Percentiles rank a stretch among this genome's conserved stretches.
Evolutionary conservation across 2,797 vertebrate species (phyloP).

Genomic region (Lindbergichthys nudifrons): DNA sequence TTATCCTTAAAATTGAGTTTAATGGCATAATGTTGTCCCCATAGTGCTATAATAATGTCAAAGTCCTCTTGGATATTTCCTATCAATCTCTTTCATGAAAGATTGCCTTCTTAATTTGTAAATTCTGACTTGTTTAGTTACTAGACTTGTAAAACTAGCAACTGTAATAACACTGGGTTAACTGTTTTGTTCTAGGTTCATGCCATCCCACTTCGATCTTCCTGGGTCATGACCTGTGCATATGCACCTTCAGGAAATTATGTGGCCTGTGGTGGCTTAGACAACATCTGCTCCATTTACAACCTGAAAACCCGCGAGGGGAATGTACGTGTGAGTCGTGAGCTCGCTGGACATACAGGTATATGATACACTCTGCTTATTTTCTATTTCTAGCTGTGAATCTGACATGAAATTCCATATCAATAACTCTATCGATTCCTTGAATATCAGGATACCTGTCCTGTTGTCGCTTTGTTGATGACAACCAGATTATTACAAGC

Average conservation of each 20-base stretch:
- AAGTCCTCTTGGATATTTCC: too few relatives aligned
- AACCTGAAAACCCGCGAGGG: slow-evolving; percentile 99
- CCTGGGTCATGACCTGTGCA: slow-evolving; percentile 99
- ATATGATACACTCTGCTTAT: slow-evolving; percentile 2
- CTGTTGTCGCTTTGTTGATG: slow-evolving; percentile 99
- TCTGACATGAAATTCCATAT: neutral
- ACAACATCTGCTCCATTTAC: slow-evolving; percentile 99
- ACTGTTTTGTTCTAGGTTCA: slow-evolving; percentile 88
- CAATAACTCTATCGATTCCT: slow-evolving; percentile 27
- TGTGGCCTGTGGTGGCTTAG: slow-evolving; percentile 97
- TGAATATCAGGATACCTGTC: slow-evolving; percentile 93
- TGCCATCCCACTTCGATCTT: slow-evolving; percentile 98
- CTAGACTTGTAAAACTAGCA: neutral
- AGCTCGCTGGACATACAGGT: slow-evolving; percentile 99
- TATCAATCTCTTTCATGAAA: neutral
- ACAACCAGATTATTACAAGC: slow-evolving; percentile 99
- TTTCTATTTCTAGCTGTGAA: neutral
- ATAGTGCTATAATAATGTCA: neutral
- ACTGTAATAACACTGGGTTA: neutral
- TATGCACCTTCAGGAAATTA: slow-evolving; percentile 99
- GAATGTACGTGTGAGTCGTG: slow-evolving; percentile 98
- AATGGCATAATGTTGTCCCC: neutral
- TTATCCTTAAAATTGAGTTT: neutral
- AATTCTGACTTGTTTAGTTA: neutral
- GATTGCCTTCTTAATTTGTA: neutral